Evolutionary conservation across 2,888 invertebrate species (phyloP).

Genomic region (Cyclophora albipunctata): DNA sequence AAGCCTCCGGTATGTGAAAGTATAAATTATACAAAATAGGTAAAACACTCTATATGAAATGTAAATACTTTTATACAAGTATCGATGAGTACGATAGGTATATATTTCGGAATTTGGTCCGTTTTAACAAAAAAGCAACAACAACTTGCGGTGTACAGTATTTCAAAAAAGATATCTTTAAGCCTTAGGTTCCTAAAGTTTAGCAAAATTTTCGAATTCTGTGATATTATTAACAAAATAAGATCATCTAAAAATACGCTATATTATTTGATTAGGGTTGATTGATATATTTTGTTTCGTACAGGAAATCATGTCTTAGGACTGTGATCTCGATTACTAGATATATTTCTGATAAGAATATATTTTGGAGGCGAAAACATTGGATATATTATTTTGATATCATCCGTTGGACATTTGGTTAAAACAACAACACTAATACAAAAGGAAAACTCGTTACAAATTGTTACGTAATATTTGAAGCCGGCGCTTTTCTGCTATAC

Average conservation of each 20-base stretch:
- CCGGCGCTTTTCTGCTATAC: conserved; percentile 10
- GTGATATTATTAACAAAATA: conserved; percentile 64
- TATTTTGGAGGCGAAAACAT: conserved; percentile 30
- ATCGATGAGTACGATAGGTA: conserved; percentile 9
- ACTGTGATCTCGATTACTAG: conserved; percentile 44
- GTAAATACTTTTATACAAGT: neutral
- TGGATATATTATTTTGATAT: conserved; percentile 34
- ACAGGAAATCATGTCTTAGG: conserved; percentile 40
- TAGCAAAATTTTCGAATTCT: conserved; percentile 44
- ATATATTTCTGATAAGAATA: conserved; percentile 14
- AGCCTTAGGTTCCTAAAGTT: conserved; percentile 46
- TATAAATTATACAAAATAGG: conserved; percentile 10
- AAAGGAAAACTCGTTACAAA: conserved; percentile 35
- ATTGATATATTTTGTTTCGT: conserved; percentile 23
- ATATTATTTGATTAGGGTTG: conserved; percentile 39
- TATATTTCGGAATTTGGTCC: conserved; percentile 21
- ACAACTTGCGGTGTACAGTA: conserved; percentile 20
- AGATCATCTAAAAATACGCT: conserved; percentile 71
- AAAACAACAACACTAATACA: conserved; percentile 38
- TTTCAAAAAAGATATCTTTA: conserved; percentile 31
- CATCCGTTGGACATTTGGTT: conserved; percentile 35
- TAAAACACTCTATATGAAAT: conserved; percentile 10
- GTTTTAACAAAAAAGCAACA: conserved; percentile 18
- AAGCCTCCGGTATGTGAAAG: neutral
- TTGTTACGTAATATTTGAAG: conserved; percentile 25